Evolutionary conservation across 2,113 vertebrate genomes (phyloP).

Genomic region (Leptobrachium ailaonicum): DNA sequence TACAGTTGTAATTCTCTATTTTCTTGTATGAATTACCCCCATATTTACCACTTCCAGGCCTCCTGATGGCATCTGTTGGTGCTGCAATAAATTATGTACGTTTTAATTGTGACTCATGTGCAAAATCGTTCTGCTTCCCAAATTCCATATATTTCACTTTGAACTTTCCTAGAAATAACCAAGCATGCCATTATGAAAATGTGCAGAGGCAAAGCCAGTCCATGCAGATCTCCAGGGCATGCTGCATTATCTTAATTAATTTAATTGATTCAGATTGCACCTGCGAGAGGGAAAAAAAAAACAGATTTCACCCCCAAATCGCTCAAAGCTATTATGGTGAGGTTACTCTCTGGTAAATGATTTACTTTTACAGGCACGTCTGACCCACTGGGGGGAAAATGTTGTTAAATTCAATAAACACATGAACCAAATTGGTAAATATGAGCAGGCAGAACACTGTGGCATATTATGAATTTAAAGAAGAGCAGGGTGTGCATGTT

Average conservation of each 20-base stretch:
- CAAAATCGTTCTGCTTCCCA: background rate
- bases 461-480: background rate
- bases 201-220: slow-evolving; percentile 61
- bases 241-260: slow-evolving; percentile 81
- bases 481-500: background rate
- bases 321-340: slow-evolving; percentile 70
- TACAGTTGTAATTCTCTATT: no score
- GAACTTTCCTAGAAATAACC: slow-evolving; percentile 6
- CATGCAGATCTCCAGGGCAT: slow-evolving; percentile 72
- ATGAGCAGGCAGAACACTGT: background rate
- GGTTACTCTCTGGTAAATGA: slow-evolving; percentile 67
- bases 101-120: slow-evolving; percentile 2
- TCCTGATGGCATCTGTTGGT: background rate
- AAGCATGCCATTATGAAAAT: slow-evolving; percentile 21
- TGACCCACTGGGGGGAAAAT: slow-evolving; percentile 24
- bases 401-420: slow-evolving; percentile 38
- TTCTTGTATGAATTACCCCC: no score
- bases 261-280: slow-evolving; percentile 87
- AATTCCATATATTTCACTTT: background rate
- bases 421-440: slow-evolving; percentile 28
- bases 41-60: background rate
- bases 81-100: background rate
- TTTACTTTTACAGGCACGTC: slow-evolving; percentile 60
- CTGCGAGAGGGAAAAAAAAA: slow-evolving; percentile 70
- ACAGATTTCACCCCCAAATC: slow-evolving; percentile 66